Evolutionary conservation across 2,113 vertebrate genomes (phyloP).

Genomic region (Fukomys damarensis): DNA sequence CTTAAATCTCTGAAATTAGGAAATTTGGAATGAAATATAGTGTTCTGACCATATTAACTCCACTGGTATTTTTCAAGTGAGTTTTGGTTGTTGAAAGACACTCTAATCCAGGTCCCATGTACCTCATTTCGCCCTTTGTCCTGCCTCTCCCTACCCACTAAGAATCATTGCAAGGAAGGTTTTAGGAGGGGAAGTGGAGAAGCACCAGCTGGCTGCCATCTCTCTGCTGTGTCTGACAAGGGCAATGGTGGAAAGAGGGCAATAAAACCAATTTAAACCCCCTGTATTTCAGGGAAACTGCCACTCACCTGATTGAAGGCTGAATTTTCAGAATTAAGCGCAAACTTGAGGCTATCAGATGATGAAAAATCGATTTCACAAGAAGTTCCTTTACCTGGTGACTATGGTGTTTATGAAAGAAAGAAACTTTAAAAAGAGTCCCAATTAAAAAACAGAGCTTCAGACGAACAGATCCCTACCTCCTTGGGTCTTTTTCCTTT

Average conservation of each 20-base stretch:
- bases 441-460: constrained; percentile 50
- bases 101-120: not conserved
- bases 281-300: not conserved
- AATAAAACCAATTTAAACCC: not conserved
- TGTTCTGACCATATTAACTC: constrained; percentile 43
- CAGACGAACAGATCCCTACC: constrained; percentile 19
- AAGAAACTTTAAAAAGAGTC: constrained; percentile 48
- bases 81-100: not conserved
- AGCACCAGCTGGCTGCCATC: not conserved
- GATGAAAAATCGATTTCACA: constrained; percentile 44
- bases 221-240: not conserved
- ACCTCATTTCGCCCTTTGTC: not conserved
- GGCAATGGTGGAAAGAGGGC: not conserved
- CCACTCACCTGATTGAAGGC: not conserved
- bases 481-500: not conserved
- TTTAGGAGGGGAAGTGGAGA: not conserved
- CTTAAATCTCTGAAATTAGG: constrained; percentile 36
- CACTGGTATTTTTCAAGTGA: not conserved
- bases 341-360: not conserved
- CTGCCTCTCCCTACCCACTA: not conserved
- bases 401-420: constrained; percentile 39
- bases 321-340: constrained; percentile 23
- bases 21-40: constrained; percentile 37
- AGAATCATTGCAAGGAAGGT: not conserved
- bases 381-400: constrained; percentile 1